Conservation (phyloP, 2,888 invertebrate genomes). For the Mechanitis mazaeus region DNA sequence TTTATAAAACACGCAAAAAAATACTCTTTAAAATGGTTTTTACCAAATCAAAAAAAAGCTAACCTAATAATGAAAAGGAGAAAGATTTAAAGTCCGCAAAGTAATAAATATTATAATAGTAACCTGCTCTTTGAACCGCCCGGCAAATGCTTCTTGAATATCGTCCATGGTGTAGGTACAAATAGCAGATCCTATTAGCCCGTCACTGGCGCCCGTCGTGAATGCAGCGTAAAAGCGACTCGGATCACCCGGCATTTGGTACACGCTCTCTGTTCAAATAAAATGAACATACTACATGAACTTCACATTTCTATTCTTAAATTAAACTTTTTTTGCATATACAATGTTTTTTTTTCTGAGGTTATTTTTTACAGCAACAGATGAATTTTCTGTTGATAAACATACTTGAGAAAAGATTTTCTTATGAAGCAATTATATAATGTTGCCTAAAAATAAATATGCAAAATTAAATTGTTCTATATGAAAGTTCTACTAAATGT, state of each 20-base stretch:
- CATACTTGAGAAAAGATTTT: too few relatives aligned
- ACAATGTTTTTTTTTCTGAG: slow-evolving; percentile 12
- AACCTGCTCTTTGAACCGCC: slow-evolving; percentile 82
- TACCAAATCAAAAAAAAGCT: too few relatives aligned
- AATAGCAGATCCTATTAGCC: slow-evolving; percentile 82
- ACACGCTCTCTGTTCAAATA: slow-evolving; percentile 77
- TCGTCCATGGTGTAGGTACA: slow-evolving; percentile 81
- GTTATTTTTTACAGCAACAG: slow-evolving; percentile 14
- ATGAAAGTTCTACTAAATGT: too few relatives aligned
- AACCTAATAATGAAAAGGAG: too few relatives aligned
- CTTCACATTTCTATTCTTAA: slow-evolving; percentile 2
- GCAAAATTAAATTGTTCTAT: too few relatives aligned
- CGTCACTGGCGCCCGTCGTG: slow-evolving; percentile 80
- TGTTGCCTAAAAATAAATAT: too few relatives aligned
- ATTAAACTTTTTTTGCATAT: slow-evolving; percentile 17
- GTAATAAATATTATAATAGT: slow-evolving; percentile 11
- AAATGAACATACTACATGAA: not conserved
- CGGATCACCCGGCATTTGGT: slow-evolving; percentile 79
- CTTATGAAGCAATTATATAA: too few relatives aligned
- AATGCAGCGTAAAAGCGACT: slow-evolving; percentile 81
- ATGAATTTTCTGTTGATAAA: slow-evolving; percentile 8
- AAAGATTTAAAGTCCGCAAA: too few relatives aligned
- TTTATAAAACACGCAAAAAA: not conserved
- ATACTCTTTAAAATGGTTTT: too few relatives aligned
- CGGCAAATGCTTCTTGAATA: slow-evolving; percentile 81